Evolutionary conservation across 2,888 invertebrate genomes (phyloP).

Genomic region (Lomographa bimaculata): DNA sequence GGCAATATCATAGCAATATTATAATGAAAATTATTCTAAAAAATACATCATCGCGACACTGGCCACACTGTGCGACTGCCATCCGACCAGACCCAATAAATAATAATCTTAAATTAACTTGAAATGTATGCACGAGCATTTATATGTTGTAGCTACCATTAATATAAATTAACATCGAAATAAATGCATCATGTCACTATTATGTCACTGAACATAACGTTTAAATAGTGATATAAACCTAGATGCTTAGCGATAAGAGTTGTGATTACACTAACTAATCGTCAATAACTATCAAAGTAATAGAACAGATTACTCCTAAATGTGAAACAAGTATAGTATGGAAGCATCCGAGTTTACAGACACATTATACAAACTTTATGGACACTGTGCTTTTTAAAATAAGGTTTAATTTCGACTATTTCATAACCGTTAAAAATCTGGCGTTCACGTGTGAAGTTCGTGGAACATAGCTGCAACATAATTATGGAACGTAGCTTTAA

Average conservation of each 20-base stretch:
- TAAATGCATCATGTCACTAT: slow-evolving; percentile 83
- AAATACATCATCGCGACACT: slow-evolving; percentile 52
- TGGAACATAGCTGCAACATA: too few relatives aligned
- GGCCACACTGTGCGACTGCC: slow-evolving; percentile 53
- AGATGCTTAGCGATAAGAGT: slow-evolving; percentile 71
- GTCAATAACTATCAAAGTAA: slow-evolving; percentile 59
- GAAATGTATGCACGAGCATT: slow-evolving; percentile 76
- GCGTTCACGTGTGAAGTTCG: too few relatives aligned
- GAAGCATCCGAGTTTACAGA: slow-evolving; percentile 55
- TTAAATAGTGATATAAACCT: slow-evolving; percentile 67
- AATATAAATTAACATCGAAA: slow-evolving; percentile 81
- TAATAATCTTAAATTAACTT: slow-evolving; percentile 74
- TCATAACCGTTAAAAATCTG: too few relatives aligned
- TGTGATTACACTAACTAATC: slow-evolving; percentile 80
- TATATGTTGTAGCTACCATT: slow-evolving; percentile 80
- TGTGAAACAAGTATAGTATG: slow-evolving; percentile 60
- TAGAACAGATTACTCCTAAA: slow-evolving; percentile 58
- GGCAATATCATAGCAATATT: slow-evolving; percentile 49
- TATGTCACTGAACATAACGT: slow-evolving; percentile 78
- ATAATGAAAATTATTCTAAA: slow-evolving; percentile 66
- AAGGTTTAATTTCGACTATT: too few relatives aligned
- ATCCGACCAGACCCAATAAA: slow-evolving; percentile 63
- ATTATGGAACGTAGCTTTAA: too few relatives aligned
- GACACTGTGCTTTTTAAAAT: too few relatives aligned
- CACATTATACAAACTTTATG: slow-evolving; percentile 7